Conservation (phyloP, 2,797 vertebrate species). For the Ceyx erithaca region DNA sequence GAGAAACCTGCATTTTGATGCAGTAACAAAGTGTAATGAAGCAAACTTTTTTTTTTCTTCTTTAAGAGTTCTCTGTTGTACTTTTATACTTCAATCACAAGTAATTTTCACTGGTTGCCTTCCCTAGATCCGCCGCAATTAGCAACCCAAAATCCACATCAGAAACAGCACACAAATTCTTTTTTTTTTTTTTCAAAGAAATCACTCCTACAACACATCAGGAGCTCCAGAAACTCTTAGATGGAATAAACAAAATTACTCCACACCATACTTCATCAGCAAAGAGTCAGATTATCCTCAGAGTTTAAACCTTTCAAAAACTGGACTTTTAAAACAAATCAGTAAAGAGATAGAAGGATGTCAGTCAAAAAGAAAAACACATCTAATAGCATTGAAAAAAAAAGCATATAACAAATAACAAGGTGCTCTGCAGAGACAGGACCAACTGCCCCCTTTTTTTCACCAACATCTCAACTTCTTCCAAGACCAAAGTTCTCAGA, state of each 20-base stretch:
- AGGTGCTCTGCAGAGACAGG: no score
- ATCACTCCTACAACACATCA: neutral
- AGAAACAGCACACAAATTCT: neutral
- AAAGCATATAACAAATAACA: no score
- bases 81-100: constrained; percentile 63
- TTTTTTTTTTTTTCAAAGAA: neutral
- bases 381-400: no score
- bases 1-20: constrained; percentile 39
- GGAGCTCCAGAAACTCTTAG: neutral
- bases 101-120: neutral
- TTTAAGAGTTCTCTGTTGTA: neutral
- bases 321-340: no score
- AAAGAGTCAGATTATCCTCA: no score
- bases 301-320: no score
- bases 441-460: no score
- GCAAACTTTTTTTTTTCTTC: neutral
- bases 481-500: no score
- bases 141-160: constrained; percentile 5
- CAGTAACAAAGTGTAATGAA: constrained; percentile 62
- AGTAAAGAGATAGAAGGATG: no score
- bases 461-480: no score
- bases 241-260: neutral
- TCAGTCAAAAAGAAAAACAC: no score
- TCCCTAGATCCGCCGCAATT: neutral
- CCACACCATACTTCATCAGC: neutral